Conservation (phyloP, 2,797 vertebrate genomes). For the Adrianichthys oophorus region DNA sequence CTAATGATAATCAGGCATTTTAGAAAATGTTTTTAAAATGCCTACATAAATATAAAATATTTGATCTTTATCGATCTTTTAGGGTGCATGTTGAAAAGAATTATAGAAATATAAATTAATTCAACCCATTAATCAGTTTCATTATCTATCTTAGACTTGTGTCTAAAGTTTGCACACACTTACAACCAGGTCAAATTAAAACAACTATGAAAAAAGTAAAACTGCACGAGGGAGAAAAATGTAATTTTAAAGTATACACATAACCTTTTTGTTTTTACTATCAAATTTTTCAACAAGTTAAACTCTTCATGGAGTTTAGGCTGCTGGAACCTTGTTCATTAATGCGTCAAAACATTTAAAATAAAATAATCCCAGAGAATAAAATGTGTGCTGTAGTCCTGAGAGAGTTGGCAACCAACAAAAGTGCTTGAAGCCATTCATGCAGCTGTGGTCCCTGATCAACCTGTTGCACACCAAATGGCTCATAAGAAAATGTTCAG, state of each 20-base stretch:
- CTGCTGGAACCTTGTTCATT: too few relatives aligned
- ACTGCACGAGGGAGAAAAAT: constrained; percentile 1
- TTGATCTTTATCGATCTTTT: not conserved
- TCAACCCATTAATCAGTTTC: too few relatives aligned
- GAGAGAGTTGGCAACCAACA: constrained; percentile 15
- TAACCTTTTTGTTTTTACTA: not conserved
- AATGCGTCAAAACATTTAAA: not conserved
- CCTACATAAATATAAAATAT: too few relatives aligned
- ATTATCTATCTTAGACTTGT: too few relatives aligned
- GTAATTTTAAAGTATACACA: constrained; percentile 14
- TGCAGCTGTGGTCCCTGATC: constrained; percentile 27
- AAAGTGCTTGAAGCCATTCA: constrained; percentile 52
- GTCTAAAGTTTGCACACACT: too few relatives aligned
- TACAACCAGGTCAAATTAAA: too few relatives aligned
- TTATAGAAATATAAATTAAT: too few relatives aligned
- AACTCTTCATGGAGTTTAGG: not conserved
- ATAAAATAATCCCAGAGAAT: not conserved
- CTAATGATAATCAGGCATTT: constrained; percentile 37
- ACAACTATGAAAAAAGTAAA: constrained; percentile 2
- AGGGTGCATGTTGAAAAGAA: too few relatives aligned
- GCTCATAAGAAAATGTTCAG: constrained; percentile 37
- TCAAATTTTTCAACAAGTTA: constrained; percentile 1
- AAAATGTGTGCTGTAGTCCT: constrained; percentile 6
- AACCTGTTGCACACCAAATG: constrained; percentile 22
- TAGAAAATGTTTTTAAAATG: not conserved